Evolutionary conservation across 35 echinoderm and acorn worm genomes (phyloP).

Genomic region (Diadema setosum): DNA sequence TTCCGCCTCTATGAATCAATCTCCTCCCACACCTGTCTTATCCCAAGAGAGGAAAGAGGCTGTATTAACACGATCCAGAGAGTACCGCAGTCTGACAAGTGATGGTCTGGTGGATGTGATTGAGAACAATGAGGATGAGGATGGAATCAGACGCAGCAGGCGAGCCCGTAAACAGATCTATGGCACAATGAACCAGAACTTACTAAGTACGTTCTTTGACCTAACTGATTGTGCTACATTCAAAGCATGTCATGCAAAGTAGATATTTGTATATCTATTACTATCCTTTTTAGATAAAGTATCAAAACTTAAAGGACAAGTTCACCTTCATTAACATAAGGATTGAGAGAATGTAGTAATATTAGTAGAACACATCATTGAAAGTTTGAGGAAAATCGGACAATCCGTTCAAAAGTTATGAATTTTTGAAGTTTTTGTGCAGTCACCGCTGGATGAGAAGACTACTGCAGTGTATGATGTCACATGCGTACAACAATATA

Average conservation of each 20-base stretch:
- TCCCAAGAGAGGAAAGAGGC: not conserved
- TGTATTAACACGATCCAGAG: not conserved
- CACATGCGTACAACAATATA: no score
- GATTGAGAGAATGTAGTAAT: no score
- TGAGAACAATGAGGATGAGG: conserved; percentile 13
- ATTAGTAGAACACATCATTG: no score
- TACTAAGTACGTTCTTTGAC: conserved; percentile 61
- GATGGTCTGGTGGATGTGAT: not conserved
- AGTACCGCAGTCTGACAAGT: not conserved
- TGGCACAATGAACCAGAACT: conserved; percentile 63
- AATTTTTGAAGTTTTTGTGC: not conserved
- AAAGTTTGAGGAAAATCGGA: no score
- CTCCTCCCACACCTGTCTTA: not conserved
- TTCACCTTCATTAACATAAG: no score
- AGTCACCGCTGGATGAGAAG: no score
- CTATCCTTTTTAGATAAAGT: not conserved
- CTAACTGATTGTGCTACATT: no score
- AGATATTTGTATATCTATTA: not conserved
- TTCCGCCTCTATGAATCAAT: not conserved
- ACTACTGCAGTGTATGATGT: no score
- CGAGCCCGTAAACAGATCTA: conserved; percentile 61
- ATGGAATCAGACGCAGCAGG: conserved; percentile 25
- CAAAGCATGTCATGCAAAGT: not conserved
- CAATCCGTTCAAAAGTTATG: no score
- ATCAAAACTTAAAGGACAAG: no score